Conservation (phyloP, 2,797 vertebrate species). For the Pipistrellus nathusii region DNA sequence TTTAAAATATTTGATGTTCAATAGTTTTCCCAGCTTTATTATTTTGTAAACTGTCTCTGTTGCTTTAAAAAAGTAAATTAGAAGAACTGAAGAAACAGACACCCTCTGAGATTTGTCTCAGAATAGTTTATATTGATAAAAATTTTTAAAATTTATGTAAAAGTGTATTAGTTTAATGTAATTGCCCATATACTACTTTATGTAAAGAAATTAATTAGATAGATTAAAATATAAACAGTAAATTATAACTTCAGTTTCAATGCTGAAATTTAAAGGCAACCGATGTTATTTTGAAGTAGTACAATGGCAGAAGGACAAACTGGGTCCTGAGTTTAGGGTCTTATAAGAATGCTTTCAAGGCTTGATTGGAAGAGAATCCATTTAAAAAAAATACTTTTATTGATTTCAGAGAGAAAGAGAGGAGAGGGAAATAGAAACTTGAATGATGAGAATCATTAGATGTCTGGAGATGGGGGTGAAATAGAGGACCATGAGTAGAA, state of each 20-base stretch:
- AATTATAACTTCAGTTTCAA: neutral
- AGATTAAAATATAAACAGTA: conserved; percentile 4
- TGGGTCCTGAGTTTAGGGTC: neutral
- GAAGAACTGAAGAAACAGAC: neutral
- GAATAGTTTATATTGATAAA: conserved; percentile 41
- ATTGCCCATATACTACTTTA: neutral
- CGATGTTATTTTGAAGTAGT: conserved; percentile 15
- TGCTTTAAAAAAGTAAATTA: neutral
- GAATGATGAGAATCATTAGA: neutral
- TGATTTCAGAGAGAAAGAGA: too few relatives aligned
- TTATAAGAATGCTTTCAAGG: neutral
- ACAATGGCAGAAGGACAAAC: neutral
- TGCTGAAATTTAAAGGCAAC: conserved; percentile 40
- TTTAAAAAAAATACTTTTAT: neutral
- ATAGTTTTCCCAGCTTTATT: neutral
- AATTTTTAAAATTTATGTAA: neutral
- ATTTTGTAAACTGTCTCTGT: conserved; percentile 28
- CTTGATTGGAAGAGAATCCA: neutral
- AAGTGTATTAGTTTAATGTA: neutral
- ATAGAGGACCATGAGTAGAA: neutral
- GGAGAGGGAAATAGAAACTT: too few relatives aligned
- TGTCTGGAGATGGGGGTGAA: neutral
- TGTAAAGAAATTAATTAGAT: neutral
- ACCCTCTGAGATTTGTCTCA: neutral
- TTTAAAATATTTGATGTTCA: neutral